phyloP scores from a whole-genome alignment of 2,797 vertebrate genomes.

The Glossophaga mutica region DNA sequence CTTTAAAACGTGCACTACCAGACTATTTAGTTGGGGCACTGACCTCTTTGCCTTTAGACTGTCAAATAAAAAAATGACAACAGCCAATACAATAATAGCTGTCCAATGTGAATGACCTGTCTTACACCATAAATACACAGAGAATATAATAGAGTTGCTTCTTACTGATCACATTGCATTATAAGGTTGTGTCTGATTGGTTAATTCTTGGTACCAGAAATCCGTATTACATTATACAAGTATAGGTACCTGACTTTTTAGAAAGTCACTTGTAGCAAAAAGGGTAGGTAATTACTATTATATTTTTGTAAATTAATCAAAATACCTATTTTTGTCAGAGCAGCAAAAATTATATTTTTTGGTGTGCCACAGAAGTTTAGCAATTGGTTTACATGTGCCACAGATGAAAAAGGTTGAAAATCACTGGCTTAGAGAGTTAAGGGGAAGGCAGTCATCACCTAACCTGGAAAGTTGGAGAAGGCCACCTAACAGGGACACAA shows the following conservation, averaged over 20 bases:
- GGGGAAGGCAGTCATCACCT: not conserved
- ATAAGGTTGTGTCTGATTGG: not conserved
- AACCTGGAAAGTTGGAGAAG: not conserved
- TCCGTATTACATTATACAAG: no score
- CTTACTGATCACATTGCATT: not conserved
- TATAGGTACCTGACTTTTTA: no score
- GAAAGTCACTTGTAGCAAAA: not conserved
- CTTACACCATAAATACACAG: not conserved
- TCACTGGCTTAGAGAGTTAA: not conserved
- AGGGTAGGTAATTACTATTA: not conserved
- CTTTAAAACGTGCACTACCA: no score
- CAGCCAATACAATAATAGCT: not conserved
- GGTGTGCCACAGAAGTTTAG: not conserved
- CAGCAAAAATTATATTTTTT: not conserved
- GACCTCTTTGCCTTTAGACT: not conserved
- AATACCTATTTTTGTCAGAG: not conserved
- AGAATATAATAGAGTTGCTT: not conserved
- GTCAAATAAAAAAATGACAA: not conserved
- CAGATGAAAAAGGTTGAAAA: not conserved
- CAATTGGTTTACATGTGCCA: not conserved
- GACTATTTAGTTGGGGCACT: no score
- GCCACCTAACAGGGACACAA: not conserved
- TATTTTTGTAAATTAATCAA: not conserved
- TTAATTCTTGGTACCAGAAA: not conserved
- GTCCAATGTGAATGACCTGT: not conserved